Evolutionary conservation across 2,113 vertebrate species (phyloP), one percentile per base, ranked within the genome.

Genomic region (Tragelaphus buxtoni): DNA sequence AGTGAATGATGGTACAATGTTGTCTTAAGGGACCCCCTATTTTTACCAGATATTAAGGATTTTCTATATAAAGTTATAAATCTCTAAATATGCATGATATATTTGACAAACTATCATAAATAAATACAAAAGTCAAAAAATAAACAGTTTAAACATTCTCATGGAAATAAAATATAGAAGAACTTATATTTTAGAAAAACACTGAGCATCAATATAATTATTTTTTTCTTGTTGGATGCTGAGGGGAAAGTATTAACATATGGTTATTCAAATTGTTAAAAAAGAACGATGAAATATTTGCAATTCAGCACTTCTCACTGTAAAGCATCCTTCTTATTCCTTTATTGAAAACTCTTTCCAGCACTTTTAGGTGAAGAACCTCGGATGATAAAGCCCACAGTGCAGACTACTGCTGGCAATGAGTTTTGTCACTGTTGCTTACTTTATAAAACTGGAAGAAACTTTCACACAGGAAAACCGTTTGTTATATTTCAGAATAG

Each of bases 271-370:
- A 35, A 60, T 28, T 77, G 81, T 77, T 79, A n/a, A 69, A 80
- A 80, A 95, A 45, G 11, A 32, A 69, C 0, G 4, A 58, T 65
- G 77, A 42, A 74, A 49, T 96, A 79, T 87, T 79, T 95, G 69
- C 32, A 65, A 5, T 80, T 74, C 60, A 81, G 32, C n/a, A 56
- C 53, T 51, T 95, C 63, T 95, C 76, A 42, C 35, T 56, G 72
- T 56, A 94, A 87, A 91, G 55, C 56, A 65, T 84, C 95, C 92
- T 79, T 77, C 74, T 81, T 49, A 18, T 49, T 30, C 35, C 30
- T 83, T 96, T 85, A 82, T 26, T 80, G 72, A 65, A 87, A 96
- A 90, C 35, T 14, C 45, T 51, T 91, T 95, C 79, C 51, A 95
- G 14, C 22, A 61, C 28, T 56, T 94, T 55, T 13, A 88, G 16